phyloP scores from a whole-genome alignment of 2,113 vertebrate genomes.

The Ictalurus furcatus region DNA sequence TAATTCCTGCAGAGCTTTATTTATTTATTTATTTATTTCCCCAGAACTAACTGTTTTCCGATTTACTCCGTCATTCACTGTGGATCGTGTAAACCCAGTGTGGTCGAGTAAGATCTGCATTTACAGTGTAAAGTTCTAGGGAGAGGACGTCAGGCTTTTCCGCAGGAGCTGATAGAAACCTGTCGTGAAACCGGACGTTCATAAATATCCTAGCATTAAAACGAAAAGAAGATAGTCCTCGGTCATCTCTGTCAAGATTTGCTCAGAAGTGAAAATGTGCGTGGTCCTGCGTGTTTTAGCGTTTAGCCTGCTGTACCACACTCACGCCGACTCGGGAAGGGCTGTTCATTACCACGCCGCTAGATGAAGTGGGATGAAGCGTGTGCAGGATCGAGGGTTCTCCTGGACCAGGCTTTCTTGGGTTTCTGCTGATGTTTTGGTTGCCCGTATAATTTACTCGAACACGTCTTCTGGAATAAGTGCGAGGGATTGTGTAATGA shows the following conservation, averaged over 20 bases:
- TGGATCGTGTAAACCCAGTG: too few species aligned
- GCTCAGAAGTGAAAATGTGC: too few species aligned
- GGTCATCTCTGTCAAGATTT: too few species aligned
- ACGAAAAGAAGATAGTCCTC: too few species aligned
- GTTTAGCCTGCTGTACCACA: background rate
- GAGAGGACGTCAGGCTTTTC: background rate
- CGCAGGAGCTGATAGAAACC: background rate
- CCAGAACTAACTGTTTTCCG: background rate
- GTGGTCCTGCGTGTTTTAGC: background rate
- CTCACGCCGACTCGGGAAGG: background rate
- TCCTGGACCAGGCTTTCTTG: too few species aligned
- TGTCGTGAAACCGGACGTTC: background rate
- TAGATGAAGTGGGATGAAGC: background rate
- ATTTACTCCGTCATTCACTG: background rate
- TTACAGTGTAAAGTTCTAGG: background rate
- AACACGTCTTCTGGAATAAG: background rate
- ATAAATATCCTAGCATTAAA: too few species aligned
- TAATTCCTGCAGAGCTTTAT: background rate
- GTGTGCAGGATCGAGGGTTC: too few species aligned
- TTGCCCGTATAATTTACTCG: background rate
- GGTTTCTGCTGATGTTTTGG: too few species aligned
- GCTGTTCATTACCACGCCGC: background rate
- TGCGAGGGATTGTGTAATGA: background rate
- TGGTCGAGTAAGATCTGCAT: background rate
- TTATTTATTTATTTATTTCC: too few species aligned